Percentiles rank a stretch among this genome's conserved stretches.
phyloP scores from a whole-genome alignment of 2,797 vertebrate species.

The Mus spretus region DNA sequence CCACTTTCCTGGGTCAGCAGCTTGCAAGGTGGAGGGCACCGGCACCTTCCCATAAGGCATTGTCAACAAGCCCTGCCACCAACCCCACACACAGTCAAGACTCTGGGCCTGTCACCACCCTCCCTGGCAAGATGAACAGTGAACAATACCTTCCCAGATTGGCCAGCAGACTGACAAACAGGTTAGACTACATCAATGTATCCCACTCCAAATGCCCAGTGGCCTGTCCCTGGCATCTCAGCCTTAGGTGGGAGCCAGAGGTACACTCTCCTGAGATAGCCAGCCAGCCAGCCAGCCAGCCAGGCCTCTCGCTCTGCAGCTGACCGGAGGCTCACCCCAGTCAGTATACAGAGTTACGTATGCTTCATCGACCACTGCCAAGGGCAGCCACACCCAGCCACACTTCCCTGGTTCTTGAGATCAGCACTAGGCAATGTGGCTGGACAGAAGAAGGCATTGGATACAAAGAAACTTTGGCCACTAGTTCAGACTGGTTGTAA shows the following conservation, averaged over 20 bases:
- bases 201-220: not conserved
- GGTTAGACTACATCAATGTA: no score
- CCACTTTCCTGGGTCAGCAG: not conserved
- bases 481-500: not conserved
- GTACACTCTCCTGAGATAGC: not conserved
- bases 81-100: not conserved
- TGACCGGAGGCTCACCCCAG: not conserved
- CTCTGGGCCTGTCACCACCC: not conserved
- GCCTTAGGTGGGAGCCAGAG: not conserved
- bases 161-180: not conserved
- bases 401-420: rapidly evolving
- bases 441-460: not conserved
- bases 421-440: not conserved
- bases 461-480: rapidly evolving
- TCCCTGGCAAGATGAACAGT: not conserved
- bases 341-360: not conserved
- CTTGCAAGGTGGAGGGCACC: not conserved
- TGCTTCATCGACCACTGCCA: rapidly evolving
- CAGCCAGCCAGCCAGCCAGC: not conserved
- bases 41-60: not conserved
- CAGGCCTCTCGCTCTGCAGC: not conserved
- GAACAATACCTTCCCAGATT: not conserved
- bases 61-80: not conserved
- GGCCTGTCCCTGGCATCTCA: not conserved
- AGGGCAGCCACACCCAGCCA: not conserved